These are phyloP conservation scores for Lepidochitona cinerea DNA, from an alignment of 2,888 invertebrate species.

Conservation along the genomic window DNA sequence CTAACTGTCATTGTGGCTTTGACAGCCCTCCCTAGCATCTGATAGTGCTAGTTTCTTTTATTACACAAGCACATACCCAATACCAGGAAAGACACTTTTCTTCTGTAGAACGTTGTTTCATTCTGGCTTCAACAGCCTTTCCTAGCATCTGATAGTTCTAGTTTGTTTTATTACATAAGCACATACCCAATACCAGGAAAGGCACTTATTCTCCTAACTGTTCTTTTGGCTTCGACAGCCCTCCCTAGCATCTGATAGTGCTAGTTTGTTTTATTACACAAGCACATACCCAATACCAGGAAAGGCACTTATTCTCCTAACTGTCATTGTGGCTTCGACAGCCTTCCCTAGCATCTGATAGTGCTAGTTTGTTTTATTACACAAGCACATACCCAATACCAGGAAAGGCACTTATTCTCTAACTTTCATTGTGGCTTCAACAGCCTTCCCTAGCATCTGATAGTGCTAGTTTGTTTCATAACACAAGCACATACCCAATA, in stretches of 20 bases:
- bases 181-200: neutral
- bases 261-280: neutral
- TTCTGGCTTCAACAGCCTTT: neutral
- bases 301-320: neutral
- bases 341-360: neutral
- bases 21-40: neutral
- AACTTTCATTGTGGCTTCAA: neutral
- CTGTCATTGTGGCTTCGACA: neutral
- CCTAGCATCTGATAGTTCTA: neutral
- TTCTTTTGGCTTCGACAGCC: too few species aligned
- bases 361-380: neutral
- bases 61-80: neutral
- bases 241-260: neutral
- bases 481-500: neutral
- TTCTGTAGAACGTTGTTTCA: neutral
- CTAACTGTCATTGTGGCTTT: neutral
- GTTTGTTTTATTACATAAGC: neutral
- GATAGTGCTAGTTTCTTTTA: neutral
- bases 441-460: neutral
- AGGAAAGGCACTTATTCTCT: neutral
- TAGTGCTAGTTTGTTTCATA: neutral
- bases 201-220: too few species aligned
- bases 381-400: neutral
- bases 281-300: neutral
- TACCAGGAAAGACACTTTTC: neutral